Conservation (phyloP, 2,888 invertebrate species). For the Lasioglossum leucozonium region DNA sequence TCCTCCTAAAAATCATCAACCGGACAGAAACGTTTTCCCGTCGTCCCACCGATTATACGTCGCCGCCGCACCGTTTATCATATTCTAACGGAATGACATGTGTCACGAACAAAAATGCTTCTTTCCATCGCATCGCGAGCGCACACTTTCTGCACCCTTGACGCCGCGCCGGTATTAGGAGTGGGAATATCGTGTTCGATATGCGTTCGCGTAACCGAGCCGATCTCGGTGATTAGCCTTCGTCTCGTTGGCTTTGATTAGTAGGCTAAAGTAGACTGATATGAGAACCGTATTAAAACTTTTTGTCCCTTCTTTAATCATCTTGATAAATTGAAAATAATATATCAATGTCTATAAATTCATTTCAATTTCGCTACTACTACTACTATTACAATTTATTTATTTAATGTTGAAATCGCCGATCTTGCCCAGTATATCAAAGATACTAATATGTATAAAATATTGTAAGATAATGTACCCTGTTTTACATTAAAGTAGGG, state of each 20-base stretch:
- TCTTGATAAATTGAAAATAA: too few relatives aligned
- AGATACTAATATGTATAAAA: too few relatives aligned
- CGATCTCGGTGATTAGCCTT: neutral
- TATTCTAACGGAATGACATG: conserved; percentile 52
- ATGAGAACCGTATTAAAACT: neutral
- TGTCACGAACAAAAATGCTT: conserved; percentile 54
- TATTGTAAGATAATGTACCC: too few relatives aligned
- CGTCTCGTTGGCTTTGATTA: neutral
- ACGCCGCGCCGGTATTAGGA: neutral
- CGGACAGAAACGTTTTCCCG: conserved; percentile 33
- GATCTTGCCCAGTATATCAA: too few relatives aligned
- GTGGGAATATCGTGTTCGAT: neutral
- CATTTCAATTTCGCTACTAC: too few relatives aligned
- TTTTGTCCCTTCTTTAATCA: too few relatives aligned
- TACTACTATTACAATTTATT: too few relatives aligned
- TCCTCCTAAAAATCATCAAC: conserved; percentile 60
- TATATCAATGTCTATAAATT: too few relatives aligned
- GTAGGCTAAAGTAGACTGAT: neutral
- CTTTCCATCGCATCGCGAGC: neutral
- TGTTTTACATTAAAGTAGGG: too few relatives aligned
- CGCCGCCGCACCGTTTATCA: conserved; percentile 39
- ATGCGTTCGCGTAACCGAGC: neutral
- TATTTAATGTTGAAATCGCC: too few relatives aligned
- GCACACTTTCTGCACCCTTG: neutral
- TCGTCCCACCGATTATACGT: conserved; percentile 6